phyloP scores from a whole-genome alignment of 2,797 vertebrate species.

The Hydrolagus colliei region DNA sequence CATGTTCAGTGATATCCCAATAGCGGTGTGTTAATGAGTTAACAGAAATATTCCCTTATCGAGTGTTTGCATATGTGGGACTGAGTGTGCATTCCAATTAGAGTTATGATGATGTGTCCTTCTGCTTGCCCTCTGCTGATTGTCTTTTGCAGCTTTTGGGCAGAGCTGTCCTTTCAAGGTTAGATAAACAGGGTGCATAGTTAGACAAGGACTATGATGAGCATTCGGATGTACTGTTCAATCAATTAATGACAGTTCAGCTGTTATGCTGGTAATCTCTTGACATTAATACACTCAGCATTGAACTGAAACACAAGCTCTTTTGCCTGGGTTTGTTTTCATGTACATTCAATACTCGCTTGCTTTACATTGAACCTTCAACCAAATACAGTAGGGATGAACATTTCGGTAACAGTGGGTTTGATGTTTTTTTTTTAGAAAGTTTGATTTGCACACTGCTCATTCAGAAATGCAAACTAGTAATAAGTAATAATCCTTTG shows the following conservation, averaged over 20 bases:
- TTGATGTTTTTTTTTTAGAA: background rate
- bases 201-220: background rate
- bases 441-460: too few species aligned
- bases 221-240: background rate
- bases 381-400: background rate
- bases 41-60: slow-evolving; percentile 20
- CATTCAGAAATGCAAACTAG: background rate
- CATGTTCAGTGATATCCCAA: background rate
- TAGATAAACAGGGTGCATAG: slow-evolving; percentile 13
- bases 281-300: background rate
- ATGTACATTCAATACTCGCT: background rate
- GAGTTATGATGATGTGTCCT: background rate
- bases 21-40: background rate
- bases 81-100: slow-evolving; percentile 12
- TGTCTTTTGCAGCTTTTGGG: background rate
- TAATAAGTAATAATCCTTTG: background rate
- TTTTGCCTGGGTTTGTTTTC: background rate
- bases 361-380: background rate
- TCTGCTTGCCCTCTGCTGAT: slow-evolving; percentile 6
- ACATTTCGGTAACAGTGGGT: background rate
- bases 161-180: background rate
- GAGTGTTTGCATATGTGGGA: background rate
- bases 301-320: background rate
- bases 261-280: background rate
- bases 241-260: background rate